A percentile compares a stretch with the other conserved stretches of the same genome.
These are phyloP conservation scores for Acrobasis suavella DNA, from an alignment of 2,888 invertebrate genomes.

Conservation along the genomic window DNA sequence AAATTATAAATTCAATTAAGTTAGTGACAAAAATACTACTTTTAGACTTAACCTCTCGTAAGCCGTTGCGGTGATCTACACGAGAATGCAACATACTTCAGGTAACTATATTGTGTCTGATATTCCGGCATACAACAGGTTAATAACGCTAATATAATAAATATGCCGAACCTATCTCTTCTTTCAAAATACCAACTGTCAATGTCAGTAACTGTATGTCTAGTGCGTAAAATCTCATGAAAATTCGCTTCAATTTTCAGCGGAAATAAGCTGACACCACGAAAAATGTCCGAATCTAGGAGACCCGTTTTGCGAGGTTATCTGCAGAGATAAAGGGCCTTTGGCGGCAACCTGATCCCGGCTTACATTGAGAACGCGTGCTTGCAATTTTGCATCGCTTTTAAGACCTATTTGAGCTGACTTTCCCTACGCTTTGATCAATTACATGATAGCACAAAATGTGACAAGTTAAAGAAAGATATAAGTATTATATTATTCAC, in stretches of 20 bases:
- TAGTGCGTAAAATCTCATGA: not conserved
- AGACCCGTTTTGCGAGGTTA: conserved; percentile 3
- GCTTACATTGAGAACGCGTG: conserved; percentile 1
- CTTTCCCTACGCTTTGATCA: not conserved
- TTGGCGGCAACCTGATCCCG: not conserved
- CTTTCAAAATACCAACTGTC: too few species aligned
- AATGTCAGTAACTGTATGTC: not conserved
- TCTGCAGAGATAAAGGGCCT: conserved; percentile 1
- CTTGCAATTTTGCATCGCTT: conserved; percentile 2
- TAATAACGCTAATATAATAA: too few species aligned
- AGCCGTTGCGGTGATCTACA: too few species aligned
- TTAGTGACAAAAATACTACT: too few species aligned
- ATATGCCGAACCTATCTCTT: too few species aligned
- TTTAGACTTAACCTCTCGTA: too few species aligned
- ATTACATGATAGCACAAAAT: not conserved
- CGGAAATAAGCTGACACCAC: not conserved
- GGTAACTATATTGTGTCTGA: too few species aligned
- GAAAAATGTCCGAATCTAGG: conserved; percentile 6
- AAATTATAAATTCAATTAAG: too few species aligned
- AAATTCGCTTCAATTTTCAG: conserved; percentile 2
- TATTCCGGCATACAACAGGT: too few species aligned
- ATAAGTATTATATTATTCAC: too few species aligned
- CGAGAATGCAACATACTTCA: too few species aligned
- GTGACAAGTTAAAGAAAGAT: not conserved
- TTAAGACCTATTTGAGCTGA: not conserved